Evolutionary conservation across 2,113 vertebrate species (phyloP).

Genomic region (Petrocephalus zakoni): DNA sequence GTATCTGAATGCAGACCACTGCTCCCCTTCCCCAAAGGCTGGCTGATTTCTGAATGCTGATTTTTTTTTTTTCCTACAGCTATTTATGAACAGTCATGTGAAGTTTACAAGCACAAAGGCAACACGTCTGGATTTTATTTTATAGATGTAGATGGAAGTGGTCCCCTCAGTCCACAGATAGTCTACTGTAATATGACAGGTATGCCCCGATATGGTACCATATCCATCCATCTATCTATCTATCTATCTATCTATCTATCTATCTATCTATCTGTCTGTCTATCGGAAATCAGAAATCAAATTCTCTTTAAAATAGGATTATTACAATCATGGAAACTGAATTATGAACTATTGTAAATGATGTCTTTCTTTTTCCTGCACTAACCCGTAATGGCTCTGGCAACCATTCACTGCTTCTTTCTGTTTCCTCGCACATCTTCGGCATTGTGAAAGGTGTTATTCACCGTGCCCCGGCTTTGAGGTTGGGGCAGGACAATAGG

Average conservation of each 20-base stretch:
- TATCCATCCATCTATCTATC: neutral
- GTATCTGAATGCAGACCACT: neutral
- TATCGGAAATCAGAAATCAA: neutral
- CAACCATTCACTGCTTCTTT: neutral
- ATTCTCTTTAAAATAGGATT: neutral
- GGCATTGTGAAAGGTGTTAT: neutral
- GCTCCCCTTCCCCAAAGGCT: neutral
- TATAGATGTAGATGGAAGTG: conserved; percentile 87
- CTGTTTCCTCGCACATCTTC: neutral
- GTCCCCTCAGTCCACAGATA: conserved; percentile 74
- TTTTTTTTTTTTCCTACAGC: conserved; percentile 61
- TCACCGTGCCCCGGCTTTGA: neutral
- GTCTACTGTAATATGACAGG: conserved; percentile 95
- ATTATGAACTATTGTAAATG: neutral
- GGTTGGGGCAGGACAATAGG: neutral
- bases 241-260: neutral
- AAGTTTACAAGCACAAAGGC: conserved; percentile 88
- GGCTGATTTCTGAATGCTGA: conserved; percentile 2
- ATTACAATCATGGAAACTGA: neutral
- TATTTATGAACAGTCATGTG: conserved; percentile 85
- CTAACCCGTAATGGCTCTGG: neutral
- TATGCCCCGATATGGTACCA: conserved; percentile 36
- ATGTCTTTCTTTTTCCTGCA: neutral
- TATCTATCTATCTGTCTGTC: neutral
- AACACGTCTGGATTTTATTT: conserved; percentile 81